Evolutionary conservation across 2,888 invertebrate species (phyloP).

Genomic region (Perithous albicinctus): DNA sequence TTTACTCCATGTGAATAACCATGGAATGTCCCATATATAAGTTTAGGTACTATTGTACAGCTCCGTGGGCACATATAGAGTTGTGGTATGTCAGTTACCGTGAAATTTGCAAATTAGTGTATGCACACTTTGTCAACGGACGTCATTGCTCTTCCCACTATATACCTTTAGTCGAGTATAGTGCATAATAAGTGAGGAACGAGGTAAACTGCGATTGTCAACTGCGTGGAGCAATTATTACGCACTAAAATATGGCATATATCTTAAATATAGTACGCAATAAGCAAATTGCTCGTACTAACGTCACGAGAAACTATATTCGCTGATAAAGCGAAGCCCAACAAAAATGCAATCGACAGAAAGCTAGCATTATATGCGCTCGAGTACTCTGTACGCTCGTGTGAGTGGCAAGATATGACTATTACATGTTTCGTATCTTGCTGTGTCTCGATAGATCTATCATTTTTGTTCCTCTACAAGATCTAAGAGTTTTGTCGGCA

Average conservation of each 20-base stretch:
- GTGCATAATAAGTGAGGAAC: neutral
- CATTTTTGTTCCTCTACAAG: too few species aligned
- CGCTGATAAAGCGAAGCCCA: neutral
- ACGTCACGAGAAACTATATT: neutral
- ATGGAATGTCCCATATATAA: too few species aligned
- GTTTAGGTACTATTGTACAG: neutral
- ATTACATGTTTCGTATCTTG: too few species aligned
- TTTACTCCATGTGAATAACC: too few species aligned
- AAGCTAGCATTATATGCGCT: neutral
- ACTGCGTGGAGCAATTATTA: neutral
- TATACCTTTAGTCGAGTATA: slow-evolving; percentile 10
- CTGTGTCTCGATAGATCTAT: too few species aligned
- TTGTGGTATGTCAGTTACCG: neutral
- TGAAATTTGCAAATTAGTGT: slow-evolving; percentile 50
- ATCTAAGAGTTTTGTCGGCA: too few species aligned
- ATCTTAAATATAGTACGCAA: slow-evolving; percentile 12
- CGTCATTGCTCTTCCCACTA: slow-evolving; percentile 24
- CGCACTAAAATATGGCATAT: neutral
- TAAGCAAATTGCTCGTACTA: neutral
- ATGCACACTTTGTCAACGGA: slow-evolving; percentile 23
- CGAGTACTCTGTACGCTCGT: too few species aligned
- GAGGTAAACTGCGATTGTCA: neutral
- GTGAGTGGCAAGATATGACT: neutral
- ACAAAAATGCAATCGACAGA: neutral
- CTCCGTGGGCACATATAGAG: neutral